Evolutionary conservation across 35 echinoderm and acorn worm species (phyloP), one percentile per base, ranked within the genome.

Genomic region (Ophiothrix spiculata): DNA sequence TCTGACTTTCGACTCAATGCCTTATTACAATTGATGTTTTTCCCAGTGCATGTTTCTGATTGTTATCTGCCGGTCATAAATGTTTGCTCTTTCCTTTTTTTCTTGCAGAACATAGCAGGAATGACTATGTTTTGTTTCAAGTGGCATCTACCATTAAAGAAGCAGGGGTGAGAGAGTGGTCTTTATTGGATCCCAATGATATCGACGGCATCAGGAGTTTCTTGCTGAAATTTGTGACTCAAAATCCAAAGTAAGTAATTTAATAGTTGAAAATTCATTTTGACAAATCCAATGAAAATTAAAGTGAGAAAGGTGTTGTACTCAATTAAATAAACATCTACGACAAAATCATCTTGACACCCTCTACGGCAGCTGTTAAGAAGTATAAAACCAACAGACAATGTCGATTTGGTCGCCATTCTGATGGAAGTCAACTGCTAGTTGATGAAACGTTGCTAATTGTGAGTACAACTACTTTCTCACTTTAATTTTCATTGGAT

Each of bases 81-180:
- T 4, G 28, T 16, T 90, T 64, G 19, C 25, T 0, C 28, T 79
- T 73, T 69, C 81, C 86, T 31, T 82, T 81, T 1, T 64, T 39
- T 60, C 41, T 74, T n/a, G 31, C 81, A 99, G 96, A 99, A 86
- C 81, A 99, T 40, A 99, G 92, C 77, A 99, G 90, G 76, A 86
- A 83, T 8, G 96, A 99, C 81, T 99, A 99, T 77, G 92, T 99
- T 10, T 77, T 99, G 25, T 99, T 99, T 49, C 96, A 99, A 85
- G 96, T 87, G 35, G 96, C 96, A 35, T 89, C 92, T 31, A 99
- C 96, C 0, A 86, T 99, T 73, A 99, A 94, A 79, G 96, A 99
- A 80, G 90, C 89, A 2, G 92, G 91, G 36, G 87, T 93, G 0
- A 85, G 96, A 63, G 92, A 99, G 32, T 99, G 96, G 96, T 85